Base-by-base conservation (phyloP, 2,888 invertebrate species). In the Conomelus anceps region DNA sequence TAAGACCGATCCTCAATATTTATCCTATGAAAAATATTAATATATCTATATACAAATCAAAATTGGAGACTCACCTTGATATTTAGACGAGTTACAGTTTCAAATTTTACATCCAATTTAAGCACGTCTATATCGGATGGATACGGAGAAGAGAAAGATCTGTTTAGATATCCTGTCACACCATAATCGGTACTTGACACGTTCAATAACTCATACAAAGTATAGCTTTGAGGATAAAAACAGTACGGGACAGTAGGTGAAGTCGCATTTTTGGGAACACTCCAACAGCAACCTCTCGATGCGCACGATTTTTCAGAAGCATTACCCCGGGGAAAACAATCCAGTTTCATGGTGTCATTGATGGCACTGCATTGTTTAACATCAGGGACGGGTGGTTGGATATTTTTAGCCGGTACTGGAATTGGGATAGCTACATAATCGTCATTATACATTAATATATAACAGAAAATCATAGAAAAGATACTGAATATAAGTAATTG, bases 21-120 rank as follows among this genome's bases (percentile, higher is more conserved):
- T n/a, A n/a, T n/a, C n/a, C n/a, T n/a, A n/a, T n/a, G n/a, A n/a
- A n/a, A n/a, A n/a, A n/a, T n/a, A n/a, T n/a, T n/a, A n/a, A n/a
- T n/a, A n/a, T n/a, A n/a, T n/a, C n/a, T n/a, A n/a, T n/a, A n/a
- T n/a, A n/a, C n/a, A n/a, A n/a, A n/a, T n/a, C n/a, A n/a, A n/a
- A n/a, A n/a, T n/a, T n/a, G n/a, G n/a, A n/a, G n/a, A n/a, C 92
- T 91, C 92, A 96, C 96, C 95, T 96, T 96, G 87, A 97, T 93
- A 91, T 95, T 95, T 88, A 97, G 92, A 88, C 95, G 94, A 90
- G 94, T 94, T 90, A 95, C 95, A 0, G 95, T 95, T 91, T 96
- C 94, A 92, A 94, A 95, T 92, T 94, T 94, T 23, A 96, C 94
- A 92, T 95, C 95, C 92, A 97, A 94, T 91, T 94, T 94, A 0